These are phyloP conservation scores for Rhopalosiphum nymphaeae DNA, from an alignment of 2,888 invertebrate species.

Conservation along the genomic window DNA sequence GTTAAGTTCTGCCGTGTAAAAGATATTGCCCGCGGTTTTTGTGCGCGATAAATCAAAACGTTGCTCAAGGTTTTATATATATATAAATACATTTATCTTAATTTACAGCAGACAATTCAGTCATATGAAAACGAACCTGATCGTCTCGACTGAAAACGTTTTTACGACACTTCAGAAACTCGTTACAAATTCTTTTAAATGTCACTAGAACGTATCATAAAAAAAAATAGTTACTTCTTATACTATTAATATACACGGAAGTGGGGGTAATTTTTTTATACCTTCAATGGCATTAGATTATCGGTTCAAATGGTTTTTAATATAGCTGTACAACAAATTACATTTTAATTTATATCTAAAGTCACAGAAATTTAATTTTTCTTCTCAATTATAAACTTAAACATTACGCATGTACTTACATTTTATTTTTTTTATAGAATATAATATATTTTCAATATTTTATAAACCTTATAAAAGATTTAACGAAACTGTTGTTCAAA, in stretches of 20 bases:
- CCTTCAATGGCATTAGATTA: not conserved
- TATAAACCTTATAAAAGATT: not conserved
- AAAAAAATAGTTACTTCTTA: not conserved
- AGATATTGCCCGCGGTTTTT: not conserved
- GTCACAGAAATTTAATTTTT: not conserved
- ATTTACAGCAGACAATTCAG: not conserved
- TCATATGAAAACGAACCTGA: conserved; percentile 2
- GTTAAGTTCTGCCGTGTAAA: not conserved
- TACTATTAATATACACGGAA: not conserved
- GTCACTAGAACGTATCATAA: not conserved
- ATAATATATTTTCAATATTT: not conserved
- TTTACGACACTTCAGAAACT: conserved; percentile 18
- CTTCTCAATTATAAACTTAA: not conserved
- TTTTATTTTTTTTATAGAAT: not conserved
- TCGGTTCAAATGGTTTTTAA: not conserved
- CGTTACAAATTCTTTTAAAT: conserved; percentile 35
- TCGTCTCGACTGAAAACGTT: conserved; percentile 1
- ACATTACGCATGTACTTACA: not conserved
- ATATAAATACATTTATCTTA: not conserved
- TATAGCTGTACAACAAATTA: not conserved
- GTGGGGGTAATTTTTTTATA: not conserved
- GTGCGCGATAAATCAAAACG: conserved; percentile 13
- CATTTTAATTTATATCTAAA: not conserved
- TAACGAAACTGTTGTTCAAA: not conserved
- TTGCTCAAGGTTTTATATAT: conserved; percentile 20